A percentile compares a stretch with the other conserved stretches of the same genome.
phyloP scores from a whole-genome alignment of 2,113 vertebrate genomes.

The Pagrus major region DNA sequence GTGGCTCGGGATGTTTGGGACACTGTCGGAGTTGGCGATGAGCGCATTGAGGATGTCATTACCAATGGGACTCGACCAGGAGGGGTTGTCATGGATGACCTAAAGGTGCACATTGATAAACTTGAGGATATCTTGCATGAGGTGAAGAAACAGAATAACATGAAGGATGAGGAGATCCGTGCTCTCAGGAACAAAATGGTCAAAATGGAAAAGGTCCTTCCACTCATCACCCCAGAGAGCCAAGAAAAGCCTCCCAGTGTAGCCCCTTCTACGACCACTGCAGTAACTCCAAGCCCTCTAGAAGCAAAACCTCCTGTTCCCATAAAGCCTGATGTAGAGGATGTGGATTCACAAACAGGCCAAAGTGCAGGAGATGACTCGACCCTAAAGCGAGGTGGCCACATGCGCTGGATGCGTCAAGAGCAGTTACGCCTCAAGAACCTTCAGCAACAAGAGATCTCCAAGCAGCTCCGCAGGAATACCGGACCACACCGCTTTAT shows the following conservation, averaged over 20 bases:
- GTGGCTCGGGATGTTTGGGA: constrained; percentile 99
- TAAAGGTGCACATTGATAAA: constrained; percentile 98
- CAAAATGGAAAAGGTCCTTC: constrained; percentile 98
- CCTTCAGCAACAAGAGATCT: constrained; percentile 96
- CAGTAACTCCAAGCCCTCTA: constrained; percentile 58
- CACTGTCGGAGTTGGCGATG: constrained; percentile 96
- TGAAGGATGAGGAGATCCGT: constrained; percentile 98
- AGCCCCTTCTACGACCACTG: neutral
- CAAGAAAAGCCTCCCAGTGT: constrained; percentile 56
- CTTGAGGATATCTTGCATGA: constrained; percentile 97
- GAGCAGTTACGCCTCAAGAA: constrained; percentile 94
- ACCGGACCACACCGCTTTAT: constrained; percentile 94
- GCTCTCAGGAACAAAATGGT: constrained; percentile 96
- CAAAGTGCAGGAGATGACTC: constrained; percentile 87
- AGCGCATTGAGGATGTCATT: constrained; percentile 92
- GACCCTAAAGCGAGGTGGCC: constrained; percentile 87
- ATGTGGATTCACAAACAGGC: constrained; percentile 84
- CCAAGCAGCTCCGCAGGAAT: constrained; percentile 94
- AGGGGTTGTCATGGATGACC: constrained; percentile 91
- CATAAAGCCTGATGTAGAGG: constrained; percentile 75
- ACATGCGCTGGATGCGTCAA: constrained; percentile 94
- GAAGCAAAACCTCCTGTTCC: constrained; percentile 73
- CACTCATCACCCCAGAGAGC: constrained; percentile 89
- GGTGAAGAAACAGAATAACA: constrained; percentile 98
- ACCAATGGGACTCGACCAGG: constrained; percentile 82